Evolutionary conservation across 2,888 invertebrate genomes (phyloP).

Genomic region (Uloborus plumipes): DNA sequence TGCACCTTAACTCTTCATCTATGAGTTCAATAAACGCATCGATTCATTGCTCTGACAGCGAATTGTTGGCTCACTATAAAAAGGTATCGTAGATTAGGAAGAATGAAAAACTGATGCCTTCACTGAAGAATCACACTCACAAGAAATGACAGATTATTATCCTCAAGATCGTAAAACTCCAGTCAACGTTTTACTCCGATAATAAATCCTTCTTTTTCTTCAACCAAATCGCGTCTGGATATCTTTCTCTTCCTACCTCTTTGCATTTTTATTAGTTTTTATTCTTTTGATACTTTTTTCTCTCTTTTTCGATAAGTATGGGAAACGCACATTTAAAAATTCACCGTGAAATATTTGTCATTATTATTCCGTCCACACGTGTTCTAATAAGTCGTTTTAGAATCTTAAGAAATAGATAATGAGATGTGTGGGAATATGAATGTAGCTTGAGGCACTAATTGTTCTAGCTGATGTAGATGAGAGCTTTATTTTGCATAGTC

Average conservation of each 20-base stretch:
- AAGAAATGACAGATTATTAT: constrained; percentile 25
- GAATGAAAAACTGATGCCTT: too few species aligned
- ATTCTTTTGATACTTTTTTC: not conserved
- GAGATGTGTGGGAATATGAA: too few species aligned
- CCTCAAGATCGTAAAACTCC: constrained; percentile 22
- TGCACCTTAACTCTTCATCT: too few species aligned
- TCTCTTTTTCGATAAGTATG: constrained; percentile 10
- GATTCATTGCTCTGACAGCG: too few species aligned
- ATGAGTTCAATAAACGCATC: too few species aligned
- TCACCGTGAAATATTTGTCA: constrained; percentile 19
- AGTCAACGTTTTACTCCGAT: not conserved
- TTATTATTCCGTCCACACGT: constrained; percentile 18
- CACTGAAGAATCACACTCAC: not conserved
- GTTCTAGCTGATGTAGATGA: too few species aligned
- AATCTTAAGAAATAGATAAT: too few species aligned
- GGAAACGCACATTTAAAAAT: constrained; percentile 9
- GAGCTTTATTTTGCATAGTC: not conserved
- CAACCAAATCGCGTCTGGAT: not conserved
- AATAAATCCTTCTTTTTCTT: constrained; percentile 16
- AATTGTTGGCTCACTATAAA: too few species aligned
- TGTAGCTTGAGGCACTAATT: too few species aligned
- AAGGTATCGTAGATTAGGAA: too few species aligned
- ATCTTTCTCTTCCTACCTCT: constrained; percentile 1
- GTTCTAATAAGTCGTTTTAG: constrained; percentile 20
- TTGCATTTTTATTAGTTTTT: not conserved